Evolutionary conservation across 2,888 invertebrate genomes (phyloP), one percentile per base, ranked within the genome.

Genomic region (Aleiodes alternator): DNA sequence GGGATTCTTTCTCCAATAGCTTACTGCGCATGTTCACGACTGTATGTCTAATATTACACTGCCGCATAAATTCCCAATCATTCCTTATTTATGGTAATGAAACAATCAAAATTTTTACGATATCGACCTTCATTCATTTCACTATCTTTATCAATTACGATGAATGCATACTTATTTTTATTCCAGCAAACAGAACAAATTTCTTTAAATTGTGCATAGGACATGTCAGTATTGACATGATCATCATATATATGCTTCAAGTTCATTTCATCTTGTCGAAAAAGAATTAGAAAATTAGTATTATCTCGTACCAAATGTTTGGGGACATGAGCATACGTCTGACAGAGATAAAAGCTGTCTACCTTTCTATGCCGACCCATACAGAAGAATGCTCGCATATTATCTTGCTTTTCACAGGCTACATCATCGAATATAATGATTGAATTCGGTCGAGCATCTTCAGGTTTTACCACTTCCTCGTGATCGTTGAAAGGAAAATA

Each of bases 271-370:
- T 82, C 82, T 74, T 83, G 82, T 51, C 74, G 73, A 29, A 82
- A 82, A 9, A 83, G 11, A 3, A 82, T 72, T 1, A 82, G 59
- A n/a, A 81, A 69, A 57, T 82, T 82, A 1, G 79, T 76, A 71
- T 82, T 83, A 51, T 84, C 82, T 6, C 80, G 76, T 4, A 79
- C 76, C 11, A 82, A 64, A 57, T 84, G 81, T 75, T 84, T 82
- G 1, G 80, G 79, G 7, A 83, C 76, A 23, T 77, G 78, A 8
- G 80, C 64, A 57, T 23, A 23, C 23, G 23, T 23, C 23, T 23
- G 23, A 23, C 23, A 23, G 23, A 23, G 23, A 23, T 23, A 23
- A 23, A 23, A 23, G 23, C 23, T 23, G 23, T 23, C 23, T 23
- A 23, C 23, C 1, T 23, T 2, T 23, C 23, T 23, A 23, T 23